These are phyloP conservation scores for Phyto melanocephala DNA, from an alignment of 2,888 invertebrate species.

Conservation along the genomic window DNA sequence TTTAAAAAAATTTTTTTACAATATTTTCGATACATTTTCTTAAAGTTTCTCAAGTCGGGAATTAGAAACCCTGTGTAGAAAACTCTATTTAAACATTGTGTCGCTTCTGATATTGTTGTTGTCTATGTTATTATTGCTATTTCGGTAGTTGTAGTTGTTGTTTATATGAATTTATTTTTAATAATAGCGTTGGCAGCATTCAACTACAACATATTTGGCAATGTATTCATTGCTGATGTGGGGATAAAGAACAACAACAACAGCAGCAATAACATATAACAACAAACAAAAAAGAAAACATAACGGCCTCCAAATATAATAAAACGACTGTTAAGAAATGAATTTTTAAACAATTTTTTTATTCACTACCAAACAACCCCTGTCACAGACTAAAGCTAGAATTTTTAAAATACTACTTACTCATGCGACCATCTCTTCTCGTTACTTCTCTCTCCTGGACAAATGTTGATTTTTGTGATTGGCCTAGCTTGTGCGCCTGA, in stretches of 20 bases:
- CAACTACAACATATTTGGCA: slow-evolving; percentile 42
- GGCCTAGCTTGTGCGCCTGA: slow-evolving; percentile 48
- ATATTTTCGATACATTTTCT: no score
- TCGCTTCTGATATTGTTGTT: no score
- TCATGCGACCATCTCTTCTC: neutral
- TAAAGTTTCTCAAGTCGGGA: no score
- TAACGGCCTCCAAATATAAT: slow-evolving; percentile 52
- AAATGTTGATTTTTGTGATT: slow-evolving; percentile 60
- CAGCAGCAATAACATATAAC: neutral
- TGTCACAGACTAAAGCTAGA: neutral
- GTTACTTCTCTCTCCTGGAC: neutral
- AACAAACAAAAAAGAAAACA: slow-evolving; percentile 1
- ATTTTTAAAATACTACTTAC: neutral
- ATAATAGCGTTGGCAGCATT: slow-evolving; percentile 60
- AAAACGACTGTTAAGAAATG: slow-evolving; percentile 35
- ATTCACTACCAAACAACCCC: neutral
- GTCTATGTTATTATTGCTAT: no score
- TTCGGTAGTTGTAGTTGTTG: slow-evolving; percentile 8
- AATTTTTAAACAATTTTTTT: slow-evolving; percentile 28
- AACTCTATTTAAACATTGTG: no score
- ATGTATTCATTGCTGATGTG: slow-evolving; percentile 52
- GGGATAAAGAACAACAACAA: slow-evolving; percentile 30
- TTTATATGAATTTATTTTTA: slow-evolving; percentile 52
- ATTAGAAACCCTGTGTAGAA: no score
- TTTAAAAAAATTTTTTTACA: no score